Conservation (phyloP, 2,888 invertebrate species). For the Pristionchus arcanus region DNA sequence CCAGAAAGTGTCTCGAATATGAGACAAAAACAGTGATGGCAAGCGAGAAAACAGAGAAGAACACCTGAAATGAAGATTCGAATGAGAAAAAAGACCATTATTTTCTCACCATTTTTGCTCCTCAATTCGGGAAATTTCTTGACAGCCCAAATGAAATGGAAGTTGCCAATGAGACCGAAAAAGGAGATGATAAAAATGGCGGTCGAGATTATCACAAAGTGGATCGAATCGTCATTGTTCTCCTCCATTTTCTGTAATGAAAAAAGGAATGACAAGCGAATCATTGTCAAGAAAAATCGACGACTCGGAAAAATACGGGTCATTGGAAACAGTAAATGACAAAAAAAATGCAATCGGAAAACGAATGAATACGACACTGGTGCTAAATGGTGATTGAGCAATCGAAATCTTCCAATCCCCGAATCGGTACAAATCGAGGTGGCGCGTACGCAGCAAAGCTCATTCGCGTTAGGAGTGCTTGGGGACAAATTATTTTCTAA, state of each 20-base stretch:
- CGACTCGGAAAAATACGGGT: no score
- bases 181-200: slow-evolving; percentile 21
- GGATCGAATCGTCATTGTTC: slow-evolving; percentile 40
- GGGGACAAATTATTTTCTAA: no score
- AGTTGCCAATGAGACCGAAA: slow-evolving; percentile 47
- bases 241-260: neutral
- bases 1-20: slow-evolving; percentile 31
- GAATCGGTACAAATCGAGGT: no score
- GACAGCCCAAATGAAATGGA: slow-evolving; percentile 50
- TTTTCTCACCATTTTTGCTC: slow-evolving; percentile 40
- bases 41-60: slow-evolving; percentile 51
- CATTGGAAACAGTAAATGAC: no score
- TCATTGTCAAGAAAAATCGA: no score
- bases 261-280: no score
- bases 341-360: no score
- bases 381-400: no score
- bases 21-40: slow-evolving; percentile 34
- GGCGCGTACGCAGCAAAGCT: no score
- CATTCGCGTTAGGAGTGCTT: no score
- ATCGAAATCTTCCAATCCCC: no score
- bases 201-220: slow-evolving; percentile 48
- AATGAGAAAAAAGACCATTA: neutral
- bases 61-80: neutral
- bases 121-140: slow-evolving; percentile 44
- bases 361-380: no score